phyloP scores from a whole-genome alignment of 53 echinoderm and acorn worm genomes.

The Hippasteria phrygiana region DNA sequence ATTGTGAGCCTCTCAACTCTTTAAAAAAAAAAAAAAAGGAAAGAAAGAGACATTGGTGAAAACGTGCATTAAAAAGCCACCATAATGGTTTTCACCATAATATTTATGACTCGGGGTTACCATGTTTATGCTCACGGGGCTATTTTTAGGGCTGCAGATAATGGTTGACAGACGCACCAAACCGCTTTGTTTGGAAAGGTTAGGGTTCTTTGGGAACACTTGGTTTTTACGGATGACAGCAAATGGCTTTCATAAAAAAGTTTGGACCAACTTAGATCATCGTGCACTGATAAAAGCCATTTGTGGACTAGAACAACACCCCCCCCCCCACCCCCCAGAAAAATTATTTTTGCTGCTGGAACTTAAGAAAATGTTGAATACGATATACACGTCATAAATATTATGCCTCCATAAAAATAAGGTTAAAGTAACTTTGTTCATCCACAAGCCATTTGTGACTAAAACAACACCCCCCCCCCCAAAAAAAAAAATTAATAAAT shows the following conservation, averaged over 20 bases:
- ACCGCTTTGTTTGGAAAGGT: constrained; percentile 10
- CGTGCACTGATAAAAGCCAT: not conserved
- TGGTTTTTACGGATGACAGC: not conserved
- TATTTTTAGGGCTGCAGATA: constrained; percentile 21
- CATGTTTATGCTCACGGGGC: not conserved
- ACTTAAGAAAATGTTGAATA: no score
- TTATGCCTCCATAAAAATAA: no score
- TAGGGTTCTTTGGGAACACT: not conserved
- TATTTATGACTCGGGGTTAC: constrained; percentile 9
- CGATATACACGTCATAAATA: no score
- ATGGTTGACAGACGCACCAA: constrained; percentile 28
- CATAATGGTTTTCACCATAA: constrained; percentile 22
- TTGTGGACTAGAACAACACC: no score
- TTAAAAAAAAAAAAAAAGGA: not conserved
- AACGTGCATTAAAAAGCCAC: not conserved
- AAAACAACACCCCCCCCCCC: no score
- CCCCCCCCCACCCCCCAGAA: not conserved
- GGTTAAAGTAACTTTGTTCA: no score
- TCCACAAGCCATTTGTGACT: no score
- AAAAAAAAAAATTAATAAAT: no score
- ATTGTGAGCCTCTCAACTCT: not conserved
- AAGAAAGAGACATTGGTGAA: not conserved
- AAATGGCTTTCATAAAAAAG: not conserved
- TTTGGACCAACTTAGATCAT: not conserved
- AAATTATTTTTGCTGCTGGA: not conserved